phyloP scores from a whole-genome alignment of 2,888 invertebrate species.

The Andricus curvator region DNA sequence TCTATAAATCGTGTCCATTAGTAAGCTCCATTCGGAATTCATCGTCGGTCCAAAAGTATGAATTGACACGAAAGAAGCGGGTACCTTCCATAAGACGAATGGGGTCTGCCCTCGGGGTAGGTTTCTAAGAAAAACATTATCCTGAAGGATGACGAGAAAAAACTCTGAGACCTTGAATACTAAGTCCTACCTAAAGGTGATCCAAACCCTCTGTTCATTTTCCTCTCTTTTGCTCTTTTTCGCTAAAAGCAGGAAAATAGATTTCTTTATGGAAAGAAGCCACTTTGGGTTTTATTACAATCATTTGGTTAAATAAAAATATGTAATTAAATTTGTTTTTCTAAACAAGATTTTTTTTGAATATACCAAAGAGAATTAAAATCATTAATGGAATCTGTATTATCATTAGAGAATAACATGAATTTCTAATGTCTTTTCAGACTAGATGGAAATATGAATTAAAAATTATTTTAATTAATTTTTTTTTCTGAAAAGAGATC shows the following conservation, averaged over 20 bases:
- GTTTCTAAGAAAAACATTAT: conserved; percentile 68
- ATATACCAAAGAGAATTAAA: too few relatives aligned
- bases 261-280: neutral
- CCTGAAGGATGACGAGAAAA: conserved; percentile 62
- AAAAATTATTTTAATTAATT: too few relatives aligned
- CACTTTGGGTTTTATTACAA: too few relatives aligned
- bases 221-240: neutral
- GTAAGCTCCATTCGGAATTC: conserved; percentile 40
- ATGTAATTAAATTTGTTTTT: too few relatives aligned
- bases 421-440: too few relatives aligned
- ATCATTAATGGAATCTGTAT: too few relatives aligned
- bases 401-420: too few relatives aligned
- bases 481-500: too few relatives aligned
- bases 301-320: too few relatives aligned
- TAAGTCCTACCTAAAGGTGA: conserved; percentile 62
- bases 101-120: conserved; percentile 41
- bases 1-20: conserved; percentile 35
- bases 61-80: conserved; percentile 49
- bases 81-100: conserved; percentile 43
- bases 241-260: neutral
- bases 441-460: too few relatives aligned
- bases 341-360: too few relatives aligned
- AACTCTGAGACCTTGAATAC: conserved; percentile 63
- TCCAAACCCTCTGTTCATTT: conserved; percentile 57
- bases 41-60: conserved; percentile 47